These are phyloP conservation scores for Meiosimyza decipiens DNA, from an alignment of 2,888 invertebrate genomes.

Conservation along the genomic window DNA sequence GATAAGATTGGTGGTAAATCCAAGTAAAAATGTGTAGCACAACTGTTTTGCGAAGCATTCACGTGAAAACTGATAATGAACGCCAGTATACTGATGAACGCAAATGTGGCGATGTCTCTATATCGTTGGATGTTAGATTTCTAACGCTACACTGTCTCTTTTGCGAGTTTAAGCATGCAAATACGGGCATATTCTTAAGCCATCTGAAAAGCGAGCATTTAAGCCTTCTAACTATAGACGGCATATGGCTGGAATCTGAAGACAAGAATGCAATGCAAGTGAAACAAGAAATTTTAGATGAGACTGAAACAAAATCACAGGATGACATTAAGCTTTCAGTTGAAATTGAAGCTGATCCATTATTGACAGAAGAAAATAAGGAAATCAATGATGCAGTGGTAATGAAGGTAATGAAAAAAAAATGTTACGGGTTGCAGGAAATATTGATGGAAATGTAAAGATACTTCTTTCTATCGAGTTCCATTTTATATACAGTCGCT, in stretches of 20 bases:
- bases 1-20: too few species aligned
- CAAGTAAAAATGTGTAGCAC: conserved; percentile 2
- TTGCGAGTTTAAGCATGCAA: background rate
- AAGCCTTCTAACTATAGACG: too few species aligned
- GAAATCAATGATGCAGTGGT: too few species aligned
- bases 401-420: too few species aligned
- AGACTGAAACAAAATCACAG: background rate
- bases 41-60: background rate
- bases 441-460: too few species aligned
- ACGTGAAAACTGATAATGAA: too few species aligned
- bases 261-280: too few species aligned
- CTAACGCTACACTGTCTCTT: background rate
- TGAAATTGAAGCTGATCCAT: conserved; percentile 4
- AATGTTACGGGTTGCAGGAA: too few species aligned
- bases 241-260: too few species aligned
- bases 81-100: background rate
- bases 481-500: too few species aligned
- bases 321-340: background rate
- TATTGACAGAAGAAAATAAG: background rate
- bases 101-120: conserved; percentile 10
- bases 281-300: background rate
- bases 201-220: background rate
- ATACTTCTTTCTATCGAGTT: too few species aligned
- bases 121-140: background rate
- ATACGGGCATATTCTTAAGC: background rate